Evolutionary conservation across 1,140 invertebrate species (phyloP).

Genomic region (Camponotus pennsylvanicus): DNA sequence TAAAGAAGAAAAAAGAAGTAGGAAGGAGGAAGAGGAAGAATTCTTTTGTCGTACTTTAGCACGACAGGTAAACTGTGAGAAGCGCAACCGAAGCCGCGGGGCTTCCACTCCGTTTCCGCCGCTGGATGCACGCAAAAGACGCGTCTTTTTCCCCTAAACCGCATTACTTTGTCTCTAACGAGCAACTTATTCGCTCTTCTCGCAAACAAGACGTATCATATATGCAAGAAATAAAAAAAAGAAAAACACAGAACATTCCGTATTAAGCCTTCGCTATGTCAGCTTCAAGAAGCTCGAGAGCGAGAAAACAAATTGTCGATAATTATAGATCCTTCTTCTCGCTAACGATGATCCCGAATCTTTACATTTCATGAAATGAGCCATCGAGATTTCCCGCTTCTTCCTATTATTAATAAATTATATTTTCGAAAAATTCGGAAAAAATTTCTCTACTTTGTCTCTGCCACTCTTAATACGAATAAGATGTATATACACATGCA

Average conservation of each 20-base stretch:
- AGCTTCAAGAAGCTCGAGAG: too few species aligned
- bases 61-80: slow-evolving; percentile 26
- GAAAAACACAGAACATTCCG: too few species aligned
- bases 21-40: slow-evolving; percentile 28
- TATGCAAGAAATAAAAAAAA: not conserved
- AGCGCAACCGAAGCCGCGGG: slow-evolving; percentile 53
- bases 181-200: slow-evolving; percentile 28
- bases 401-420: too few species aligned
- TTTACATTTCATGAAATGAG: not conserved
- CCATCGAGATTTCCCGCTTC: too few species aligned
- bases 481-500: too few species aligned
- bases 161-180: slow-evolving; percentile 8
- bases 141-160: not conserved
- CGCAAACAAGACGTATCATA: not conserved
- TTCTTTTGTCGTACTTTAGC: slow-evolving; percentile 38
- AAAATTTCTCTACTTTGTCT: not conserved
- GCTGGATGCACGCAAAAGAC: not conserved
- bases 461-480: too few species aligned
- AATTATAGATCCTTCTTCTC: not conserved
- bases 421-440: too few species aligned
- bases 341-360: not conserved
- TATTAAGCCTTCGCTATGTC: not conserved
- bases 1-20: slow-evolving; percentile 5
- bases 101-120: slow-evolving; percentile 31
- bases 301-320: slow-evolving; percentile 3